Percentiles rank a stretch among this genome's conserved stretches.
These are phyloP conservation scores for Notarius quadriscutis DNA, from an alignment of 2,113 vertebrate genomes.

Conservation along the genomic window DNA sequence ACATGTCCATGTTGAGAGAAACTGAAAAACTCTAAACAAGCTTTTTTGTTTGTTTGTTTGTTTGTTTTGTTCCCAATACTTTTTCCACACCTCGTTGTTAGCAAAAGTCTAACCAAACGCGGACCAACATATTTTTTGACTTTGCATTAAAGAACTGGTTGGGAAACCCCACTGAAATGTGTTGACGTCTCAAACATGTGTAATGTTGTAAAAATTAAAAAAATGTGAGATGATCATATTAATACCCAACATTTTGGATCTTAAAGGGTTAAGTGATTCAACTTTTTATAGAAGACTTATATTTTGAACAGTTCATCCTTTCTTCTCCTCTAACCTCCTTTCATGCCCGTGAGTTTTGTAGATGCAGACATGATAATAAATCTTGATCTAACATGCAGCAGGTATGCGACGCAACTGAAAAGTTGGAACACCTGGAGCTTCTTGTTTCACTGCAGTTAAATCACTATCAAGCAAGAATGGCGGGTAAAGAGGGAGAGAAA, in stretches of 20 bases:
- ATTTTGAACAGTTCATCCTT: not conserved
- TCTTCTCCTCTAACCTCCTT: not conserved
- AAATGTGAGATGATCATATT: not conserved
- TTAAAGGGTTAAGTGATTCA: not conserved
- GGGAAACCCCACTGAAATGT: not conserved
- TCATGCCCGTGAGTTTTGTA: conserved; percentile 9
- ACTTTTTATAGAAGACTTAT: not conserved
- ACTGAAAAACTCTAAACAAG: not conserved
- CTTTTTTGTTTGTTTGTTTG: not conserved
- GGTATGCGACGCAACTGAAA: not conserved
- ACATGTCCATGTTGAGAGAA: not conserved
- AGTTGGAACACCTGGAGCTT: conserved; percentile 15
- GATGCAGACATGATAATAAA: conserved; percentile 13
- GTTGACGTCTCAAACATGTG: not conserved
- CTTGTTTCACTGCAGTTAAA: not conserved
- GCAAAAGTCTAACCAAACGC: no score
- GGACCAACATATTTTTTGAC: no score
- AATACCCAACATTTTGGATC: not conserved
- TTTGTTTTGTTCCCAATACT: not conserved
- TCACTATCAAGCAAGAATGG: not conserved
- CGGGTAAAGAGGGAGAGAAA: not conserved
- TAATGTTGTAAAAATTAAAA: not conserved
- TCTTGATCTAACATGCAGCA: conserved; percentile 29
- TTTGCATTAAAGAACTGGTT: not conserved
- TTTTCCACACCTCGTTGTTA: not conserved